phyloP scores from a whole-genome alignment of 2,113 vertebrate genomes.

The Anhinga rufa region DNA sequence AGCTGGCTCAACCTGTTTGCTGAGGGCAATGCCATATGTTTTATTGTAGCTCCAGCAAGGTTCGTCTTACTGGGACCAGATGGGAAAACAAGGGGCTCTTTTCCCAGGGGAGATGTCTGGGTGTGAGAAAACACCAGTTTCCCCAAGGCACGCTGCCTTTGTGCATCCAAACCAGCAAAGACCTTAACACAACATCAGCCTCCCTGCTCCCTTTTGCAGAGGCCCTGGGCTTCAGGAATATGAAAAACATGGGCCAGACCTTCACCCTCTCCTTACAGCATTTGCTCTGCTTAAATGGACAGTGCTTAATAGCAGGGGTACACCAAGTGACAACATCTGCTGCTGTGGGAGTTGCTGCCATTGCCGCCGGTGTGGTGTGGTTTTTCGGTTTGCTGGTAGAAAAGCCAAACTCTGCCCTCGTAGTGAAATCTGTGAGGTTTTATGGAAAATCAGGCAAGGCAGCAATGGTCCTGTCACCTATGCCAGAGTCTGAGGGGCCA shows the following conservation, averaged over 20 bases:
- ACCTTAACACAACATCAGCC: background rate
- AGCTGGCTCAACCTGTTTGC: background rate
- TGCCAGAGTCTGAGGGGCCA: background rate
- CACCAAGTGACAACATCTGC: background rate
- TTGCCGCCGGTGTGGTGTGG: background rate
- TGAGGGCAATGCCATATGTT: background rate
- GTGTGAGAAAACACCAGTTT: background rate
- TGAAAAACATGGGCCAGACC: background rate
- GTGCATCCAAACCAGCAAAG: fast-evolving
- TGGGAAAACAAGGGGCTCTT: background rate
- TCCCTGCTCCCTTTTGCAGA: background rate
- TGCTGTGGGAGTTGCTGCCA: background rate
- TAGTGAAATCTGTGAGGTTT: background rate
- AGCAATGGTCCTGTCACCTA: background rate
- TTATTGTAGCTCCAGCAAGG: background rate
- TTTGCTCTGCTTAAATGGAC: background rate
- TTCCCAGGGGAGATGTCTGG: background rate
- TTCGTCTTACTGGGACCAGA: background rate
- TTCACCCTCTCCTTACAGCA: background rate
- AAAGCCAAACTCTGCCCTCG: background rate
- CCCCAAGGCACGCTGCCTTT: fast-evolving
- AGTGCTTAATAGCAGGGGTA: background rate
- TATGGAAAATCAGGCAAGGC: background rate
- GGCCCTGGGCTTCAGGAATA: background rate
- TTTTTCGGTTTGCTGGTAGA: background rate